These are phyloP conservation scores for Drosophila sordidapex DNA, from an alignment of 2,888 invertebrate genomes.

Conservation along the genomic window DNA sequence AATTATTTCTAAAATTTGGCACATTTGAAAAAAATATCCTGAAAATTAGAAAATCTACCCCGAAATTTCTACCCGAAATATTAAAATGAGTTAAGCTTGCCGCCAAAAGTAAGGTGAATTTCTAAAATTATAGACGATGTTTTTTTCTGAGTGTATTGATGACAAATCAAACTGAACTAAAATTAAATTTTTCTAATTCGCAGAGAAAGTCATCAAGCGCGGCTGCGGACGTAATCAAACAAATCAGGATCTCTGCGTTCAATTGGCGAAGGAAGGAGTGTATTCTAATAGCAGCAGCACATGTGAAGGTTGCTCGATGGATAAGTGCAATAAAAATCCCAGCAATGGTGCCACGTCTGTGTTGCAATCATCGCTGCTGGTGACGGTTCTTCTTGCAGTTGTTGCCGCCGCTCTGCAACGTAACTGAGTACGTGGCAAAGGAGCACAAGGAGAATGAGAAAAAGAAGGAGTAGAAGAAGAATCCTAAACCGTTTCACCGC, in stretches of 20 bases:
- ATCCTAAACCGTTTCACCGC: slow-evolving; percentile 15
- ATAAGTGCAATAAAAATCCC: slow-evolving; percentile 26
- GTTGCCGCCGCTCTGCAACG: slow-evolving; percentile 69
- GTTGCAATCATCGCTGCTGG: slow-evolving; percentile 71
- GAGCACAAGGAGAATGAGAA: not conserved
- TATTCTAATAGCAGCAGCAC: slow-evolving; percentile 29
- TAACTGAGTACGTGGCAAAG: slow-evolving; percentile 32
- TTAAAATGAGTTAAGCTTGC: not conserved
- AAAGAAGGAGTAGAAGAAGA: not conserved
- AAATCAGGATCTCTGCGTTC: slow-evolving; percentile 56
- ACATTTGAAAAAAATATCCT: too few species aligned
- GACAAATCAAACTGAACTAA: not conserved
- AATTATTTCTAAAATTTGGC: too few species aligned
- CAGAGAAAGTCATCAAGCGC: slow-evolving; percentile 73
- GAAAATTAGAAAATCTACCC: too few species aligned
- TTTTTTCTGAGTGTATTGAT: not conserved
- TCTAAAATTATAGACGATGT: too few species aligned
- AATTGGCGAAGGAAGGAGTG: slow-evolving; percentile 39
- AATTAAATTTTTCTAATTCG: not conserved
- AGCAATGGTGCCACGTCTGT: slow-evolving; percentile 79
- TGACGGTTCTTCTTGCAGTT: slow-evolving; percentile 65
- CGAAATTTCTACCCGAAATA: too few species aligned
- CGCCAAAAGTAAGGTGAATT: too few species aligned
- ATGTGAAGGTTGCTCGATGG: slow-evolving; percentile 72
- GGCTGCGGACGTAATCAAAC: slow-evolving; percentile 76